Evolutionary conservation across 2,888 invertebrate species (phyloP), one percentile per base, ranked within the genome.

Genomic region (Coelinius sp.): DNA sequence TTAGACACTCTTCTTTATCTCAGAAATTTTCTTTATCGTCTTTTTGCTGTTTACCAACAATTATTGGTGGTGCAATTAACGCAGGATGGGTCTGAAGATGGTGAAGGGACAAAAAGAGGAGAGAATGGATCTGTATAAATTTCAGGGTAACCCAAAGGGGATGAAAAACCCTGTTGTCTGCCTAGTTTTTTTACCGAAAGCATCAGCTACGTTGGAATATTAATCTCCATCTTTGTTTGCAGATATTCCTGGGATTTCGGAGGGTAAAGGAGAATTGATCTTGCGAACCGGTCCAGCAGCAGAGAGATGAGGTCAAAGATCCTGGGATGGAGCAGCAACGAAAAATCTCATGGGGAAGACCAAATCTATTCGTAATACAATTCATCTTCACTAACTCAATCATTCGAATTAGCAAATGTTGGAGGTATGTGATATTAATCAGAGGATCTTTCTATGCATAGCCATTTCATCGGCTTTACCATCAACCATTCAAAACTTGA

Each of bases 81-180:
- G 56, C 6, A 22, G 38, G 56, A 22, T n/a, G 24, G 41, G 41
- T 10, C 41, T 41, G 24, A 63, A 10, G 63, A 41, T 27, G 62
- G 17, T 12, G 14, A 24, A 22, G 31, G 24, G 22, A 12, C 20
- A 63, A 63, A 41, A 63, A 38, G 22, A 38, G 41, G 25, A 63
- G 62, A 62, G 41, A 63, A 63, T 41, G 41, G 41, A 63, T 63
- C 59, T 59, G 24, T 41, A 41, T 24, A 41, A 63, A 63, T 41
- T 63, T 63, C 63, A 41, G 63, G 63, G 63, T 63, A 38, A 38
- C 6, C 10, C 41, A n/a, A 22, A 3, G 10, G 38, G 25, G 41
- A 2, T 17, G 25, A 69, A 59, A 59, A 59, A 59, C 17, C 17
- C 31, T 59, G 59, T 59, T 31, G 59, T 59, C 59, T 59, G 31